phyloP scores from a whole-genome alignment of 2,797 vertebrate species.

The Spinibarbus caldwelli region DNA sequence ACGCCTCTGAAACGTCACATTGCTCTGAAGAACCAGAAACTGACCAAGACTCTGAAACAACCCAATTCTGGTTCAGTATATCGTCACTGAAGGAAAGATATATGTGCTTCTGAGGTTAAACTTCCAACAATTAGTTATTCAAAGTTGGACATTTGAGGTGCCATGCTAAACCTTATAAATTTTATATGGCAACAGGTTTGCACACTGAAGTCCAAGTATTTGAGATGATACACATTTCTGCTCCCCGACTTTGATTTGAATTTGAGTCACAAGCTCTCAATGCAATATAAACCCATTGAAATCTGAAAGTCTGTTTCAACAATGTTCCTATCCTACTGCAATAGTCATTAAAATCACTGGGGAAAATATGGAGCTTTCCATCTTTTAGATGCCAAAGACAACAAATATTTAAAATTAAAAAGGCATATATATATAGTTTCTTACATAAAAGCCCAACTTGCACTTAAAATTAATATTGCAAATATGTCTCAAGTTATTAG shows the following conservation, averaged over 20 bases:
- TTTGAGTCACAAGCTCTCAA: not conserved
- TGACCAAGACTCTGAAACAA: conserved; percentile 46
- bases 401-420: too few relatives aligned
- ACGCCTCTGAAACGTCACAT: conserved; percentile 88
- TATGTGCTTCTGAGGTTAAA: not conserved
- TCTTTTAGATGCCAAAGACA: not conserved
- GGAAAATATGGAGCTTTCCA: too few relatives aligned
- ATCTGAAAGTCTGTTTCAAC: not conserved
- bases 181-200: not conserved
- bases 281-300: not conserved
- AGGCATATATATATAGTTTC: not conserved
- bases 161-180: not conserved
- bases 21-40: conserved; percentile 57
- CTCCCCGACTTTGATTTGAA: not conserved
- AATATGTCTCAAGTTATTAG: not conserved
- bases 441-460: not conserved
- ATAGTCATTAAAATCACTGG: not conserved
- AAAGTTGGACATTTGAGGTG: not conserved
- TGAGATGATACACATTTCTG: not conserved
- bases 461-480: too few relatives aligned
- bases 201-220: not conserved
- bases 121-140: not conserved
- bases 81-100: conserved; percentile 13
- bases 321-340: not conserved
- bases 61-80: conserved; percentile 80